Conservation (phyloP, 2,888 invertebrate species). For the Liodrosophila aerea region DNA sequence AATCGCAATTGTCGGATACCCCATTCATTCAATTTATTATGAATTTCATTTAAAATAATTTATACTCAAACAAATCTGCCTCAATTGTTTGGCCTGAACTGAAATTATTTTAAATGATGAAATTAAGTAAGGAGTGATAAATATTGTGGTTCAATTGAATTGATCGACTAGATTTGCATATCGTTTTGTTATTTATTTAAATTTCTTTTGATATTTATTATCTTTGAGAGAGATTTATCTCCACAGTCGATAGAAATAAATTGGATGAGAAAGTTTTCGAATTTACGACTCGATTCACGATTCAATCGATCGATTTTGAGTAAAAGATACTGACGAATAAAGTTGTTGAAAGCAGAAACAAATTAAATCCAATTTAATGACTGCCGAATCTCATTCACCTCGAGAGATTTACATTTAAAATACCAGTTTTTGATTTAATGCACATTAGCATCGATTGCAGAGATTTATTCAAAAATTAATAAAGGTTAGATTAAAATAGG, state of each 20-base stretch:
- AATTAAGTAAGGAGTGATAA: constrained; percentile 25
- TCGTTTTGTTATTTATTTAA: constrained; percentile 29
- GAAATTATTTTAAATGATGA: constrained; percentile 16
- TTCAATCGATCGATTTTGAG: no score
- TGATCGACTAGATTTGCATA: constrained; percentile 38
- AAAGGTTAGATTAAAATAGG: no score
- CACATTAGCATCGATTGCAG: neutral
- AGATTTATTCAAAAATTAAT: neutral
- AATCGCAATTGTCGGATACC: no score
- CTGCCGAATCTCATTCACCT: neutral
- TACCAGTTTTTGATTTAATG: neutral
- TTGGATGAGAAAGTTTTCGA: constrained; percentile 22
- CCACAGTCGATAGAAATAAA: neutral
- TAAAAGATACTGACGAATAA: no score
- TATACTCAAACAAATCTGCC: constrained; percentile 36
- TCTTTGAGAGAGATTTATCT: neutral
- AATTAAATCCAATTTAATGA: neutral
- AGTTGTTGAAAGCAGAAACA: no score
- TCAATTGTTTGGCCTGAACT: constrained; percentile 12
- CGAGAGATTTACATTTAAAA: no score
- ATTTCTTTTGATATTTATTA: constrained; percentile 21
- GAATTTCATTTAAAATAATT: constrained; percentile 38
- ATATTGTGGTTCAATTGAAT: constrained; percentile 28
- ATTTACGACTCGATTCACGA: constrained; percentile 20
- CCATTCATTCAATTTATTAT: constrained; percentile 2